Evolutionary conservation across 2,113 vertebrate genomes (phyloP).

Genomic region (Halcyon malimbica): DNA sequence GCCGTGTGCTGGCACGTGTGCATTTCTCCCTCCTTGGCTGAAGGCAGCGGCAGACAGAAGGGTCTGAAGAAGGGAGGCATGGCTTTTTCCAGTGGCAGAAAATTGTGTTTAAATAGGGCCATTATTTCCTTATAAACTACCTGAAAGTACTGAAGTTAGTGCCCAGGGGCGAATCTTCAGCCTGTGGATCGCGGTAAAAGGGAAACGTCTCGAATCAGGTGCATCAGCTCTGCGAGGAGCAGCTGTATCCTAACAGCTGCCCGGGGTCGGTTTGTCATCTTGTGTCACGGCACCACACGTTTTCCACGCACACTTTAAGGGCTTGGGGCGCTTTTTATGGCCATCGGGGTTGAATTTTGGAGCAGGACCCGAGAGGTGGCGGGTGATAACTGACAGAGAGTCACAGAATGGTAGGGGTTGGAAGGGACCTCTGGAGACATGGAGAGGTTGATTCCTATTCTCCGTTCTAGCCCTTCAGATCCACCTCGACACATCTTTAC

Average conservation of each 20-base stretch:
- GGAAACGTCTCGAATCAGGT: background rate
- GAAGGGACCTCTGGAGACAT: too few species aligned
- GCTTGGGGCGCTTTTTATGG: fast-evolving
- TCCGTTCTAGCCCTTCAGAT: background rate
- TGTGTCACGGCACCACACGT: background rate
- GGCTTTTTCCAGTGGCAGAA: background rate
- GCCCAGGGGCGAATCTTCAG: background rate
- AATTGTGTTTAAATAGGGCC: background rate
- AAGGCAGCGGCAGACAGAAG: background rate
- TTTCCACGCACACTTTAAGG: background rate
- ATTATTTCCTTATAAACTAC: background rate
- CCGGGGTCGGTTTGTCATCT: background rate
- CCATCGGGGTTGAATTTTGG: background rate
- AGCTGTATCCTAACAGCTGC: background rate
- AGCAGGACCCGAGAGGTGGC: background rate
- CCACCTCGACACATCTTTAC: background rate
- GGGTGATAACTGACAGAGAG: background rate
- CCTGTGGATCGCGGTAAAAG: background rate
- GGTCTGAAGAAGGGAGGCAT: background rate
- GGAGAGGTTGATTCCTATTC: background rate
- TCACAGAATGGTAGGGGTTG: too few species aligned
- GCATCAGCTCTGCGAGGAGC: background rate
- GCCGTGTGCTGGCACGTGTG: background rate
- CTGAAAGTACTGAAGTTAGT: background rate
- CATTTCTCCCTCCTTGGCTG: background rate